phyloP scores from a whole-genome alignment of 2,797 vertebrate genomes.

The Hipposideros larvatus region DNA sequence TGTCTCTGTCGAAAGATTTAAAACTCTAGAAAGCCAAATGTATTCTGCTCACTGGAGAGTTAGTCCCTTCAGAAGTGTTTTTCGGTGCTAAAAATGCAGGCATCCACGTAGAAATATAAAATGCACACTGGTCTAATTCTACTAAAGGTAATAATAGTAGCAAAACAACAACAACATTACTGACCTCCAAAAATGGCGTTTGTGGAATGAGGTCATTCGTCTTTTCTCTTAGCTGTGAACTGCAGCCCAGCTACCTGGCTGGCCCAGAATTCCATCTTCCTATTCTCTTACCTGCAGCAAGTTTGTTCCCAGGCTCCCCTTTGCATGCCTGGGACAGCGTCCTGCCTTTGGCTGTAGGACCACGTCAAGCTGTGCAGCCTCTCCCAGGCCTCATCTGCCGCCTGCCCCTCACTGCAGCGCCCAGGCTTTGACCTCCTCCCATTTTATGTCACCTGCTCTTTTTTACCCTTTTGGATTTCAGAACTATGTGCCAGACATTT shows the following conservation, averaged over 20 bases:
- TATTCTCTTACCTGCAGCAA: background rate
- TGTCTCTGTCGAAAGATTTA: background rate
- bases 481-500: background rate
- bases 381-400: background rate
- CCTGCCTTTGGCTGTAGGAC: background rate
- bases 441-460: background rate
- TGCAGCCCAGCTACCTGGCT: background rate
- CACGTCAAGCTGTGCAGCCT: rapidly evolving
- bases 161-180: background rate
- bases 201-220: background rate
- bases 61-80: background rate
- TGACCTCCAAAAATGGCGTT: background rate
- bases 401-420: background rate
- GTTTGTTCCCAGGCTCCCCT: background rate
- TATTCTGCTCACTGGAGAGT: background rate
- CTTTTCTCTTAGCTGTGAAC: background rate
- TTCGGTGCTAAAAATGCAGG: background rate
- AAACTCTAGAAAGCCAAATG: background rate
- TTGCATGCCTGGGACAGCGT: background rate
- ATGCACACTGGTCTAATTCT: background rate
- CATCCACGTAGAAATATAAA: background rate
- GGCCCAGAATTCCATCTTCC: background rate
- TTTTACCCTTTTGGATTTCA: background rate
- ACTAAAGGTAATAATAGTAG: background rate
- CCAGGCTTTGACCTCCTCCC: background rate